These are phyloP conservation scores for Callopanchax toddi DNA, from an alignment of 2,113 vertebrate species.

Conservation along the genomic window DNA sequence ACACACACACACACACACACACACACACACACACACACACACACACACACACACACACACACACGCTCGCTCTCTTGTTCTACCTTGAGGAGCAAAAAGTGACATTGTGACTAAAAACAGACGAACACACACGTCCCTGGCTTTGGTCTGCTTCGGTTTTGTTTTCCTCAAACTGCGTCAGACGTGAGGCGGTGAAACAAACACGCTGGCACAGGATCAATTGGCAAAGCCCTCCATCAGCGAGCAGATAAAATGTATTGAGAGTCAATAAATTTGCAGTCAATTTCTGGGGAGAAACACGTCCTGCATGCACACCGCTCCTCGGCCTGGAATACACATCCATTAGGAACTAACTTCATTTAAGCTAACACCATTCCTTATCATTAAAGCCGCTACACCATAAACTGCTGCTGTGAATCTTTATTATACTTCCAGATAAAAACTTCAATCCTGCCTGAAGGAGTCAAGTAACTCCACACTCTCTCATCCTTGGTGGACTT, in stretches of 20 bases:
- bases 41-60: constrained; percentile 1
- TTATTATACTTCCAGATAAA: constrained; percentile 16
- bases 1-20: constrained; percentile 11
- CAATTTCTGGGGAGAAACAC: not conserved
- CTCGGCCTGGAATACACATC: not conserved
- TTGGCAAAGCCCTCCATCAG: not conserved
- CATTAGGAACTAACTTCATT: constrained; percentile 17
- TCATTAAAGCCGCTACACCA: constrained; percentile 11
- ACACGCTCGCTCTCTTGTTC: not conserved
- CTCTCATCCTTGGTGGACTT: not conserved
- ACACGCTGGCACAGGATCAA: not conserved
- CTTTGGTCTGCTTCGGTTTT: constrained; percentile 12
- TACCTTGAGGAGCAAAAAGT: constrained; percentile 33
- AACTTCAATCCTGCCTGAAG: constrained; percentile 4
- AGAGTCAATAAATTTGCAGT: not conserved
- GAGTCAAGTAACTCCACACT: not conserved
- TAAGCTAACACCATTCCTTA: constrained; percentile 13
- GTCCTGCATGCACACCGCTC: not conserved
- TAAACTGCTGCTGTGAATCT: constrained; percentile 10
- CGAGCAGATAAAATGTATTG: not conserved
- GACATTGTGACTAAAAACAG: constrained; percentile 21
- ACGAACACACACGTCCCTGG: constrained; percentile 25
- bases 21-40: constrained; percentile 17
- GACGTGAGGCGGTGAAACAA: constrained; percentile 3
- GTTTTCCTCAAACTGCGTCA: not conserved